Percentiles rank a stretch among this genome's conserved stretches.
Evolutionary conservation across 2,113 vertebrate species (phyloP).

Genomic region (Indicator maculatus): DNA sequence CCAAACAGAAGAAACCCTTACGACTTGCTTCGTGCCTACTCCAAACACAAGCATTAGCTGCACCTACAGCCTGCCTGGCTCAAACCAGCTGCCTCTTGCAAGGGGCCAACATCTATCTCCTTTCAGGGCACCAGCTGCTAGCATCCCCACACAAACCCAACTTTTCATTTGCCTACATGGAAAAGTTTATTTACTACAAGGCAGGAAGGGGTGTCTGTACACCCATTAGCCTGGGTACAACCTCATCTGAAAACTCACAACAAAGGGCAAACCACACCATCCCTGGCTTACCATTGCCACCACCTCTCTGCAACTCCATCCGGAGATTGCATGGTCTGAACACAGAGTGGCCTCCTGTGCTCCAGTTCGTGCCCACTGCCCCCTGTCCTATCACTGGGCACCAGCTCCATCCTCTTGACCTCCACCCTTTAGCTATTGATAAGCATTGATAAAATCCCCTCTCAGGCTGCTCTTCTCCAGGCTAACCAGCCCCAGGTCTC

Average conservation of each 20-base stretch:
- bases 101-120: neutral
- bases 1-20: neutral
- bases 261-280: neutral
- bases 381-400: too few species aligned
- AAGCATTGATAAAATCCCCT: too few species aligned
- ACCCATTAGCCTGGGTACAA: neutral
- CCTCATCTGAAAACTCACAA: neutral
- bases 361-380: too few species aligned
- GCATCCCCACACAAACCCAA: neutral
- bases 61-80: neutral
- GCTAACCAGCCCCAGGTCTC: too few species aligned
- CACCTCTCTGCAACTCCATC: accelerated
- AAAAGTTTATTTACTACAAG: neutral
- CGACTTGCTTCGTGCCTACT: neutral
- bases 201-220: neutral
- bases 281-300: neutral
- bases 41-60: neutral
- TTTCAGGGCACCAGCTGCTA: neutral
- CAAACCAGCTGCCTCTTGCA: neutral
- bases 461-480: too few species aligned
- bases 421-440: too few species aligned
- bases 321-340: neutral
- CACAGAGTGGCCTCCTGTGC: too few species aligned
- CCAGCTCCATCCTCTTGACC: too few species aligned
- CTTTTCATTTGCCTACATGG: neutral